Evolutionary conservation across 2,888 invertebrate genomes (phyloP), one percentile per base, ranked within the genome.

Genomic region (Caenorhabditis macrosperma): DNA sequence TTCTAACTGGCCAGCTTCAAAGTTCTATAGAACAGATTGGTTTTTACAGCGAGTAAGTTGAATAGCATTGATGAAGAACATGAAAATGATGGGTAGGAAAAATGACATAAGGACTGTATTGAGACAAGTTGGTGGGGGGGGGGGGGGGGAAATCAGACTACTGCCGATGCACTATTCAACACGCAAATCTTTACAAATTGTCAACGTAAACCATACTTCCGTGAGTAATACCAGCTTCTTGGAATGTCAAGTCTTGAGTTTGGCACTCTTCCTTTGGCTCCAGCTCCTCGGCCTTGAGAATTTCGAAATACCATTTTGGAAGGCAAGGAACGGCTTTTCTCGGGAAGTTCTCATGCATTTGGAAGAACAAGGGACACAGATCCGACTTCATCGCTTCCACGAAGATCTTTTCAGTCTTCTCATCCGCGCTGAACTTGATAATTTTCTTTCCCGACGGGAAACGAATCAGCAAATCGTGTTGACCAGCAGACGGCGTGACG

Each of bases 321-420:
- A 79, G 38, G 26, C 74, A 69, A 2, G 79, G 50, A 12, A 79
- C 61, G 0, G 79, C 59, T 17, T 44, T 57, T 35, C 68, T 68
- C 9, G 79, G 79, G n/a, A 79, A 68, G n/a, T 54, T 79, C 38
- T 64, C 54, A 48, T 79, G 79, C 74, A 79, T 74, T 64, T 79
- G 74, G 30, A 79, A 66, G 44, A 38, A 74, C 9, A 69, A 9
- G n/a, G 79, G 74, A 35, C 79, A 79, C 30, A 66, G 22, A 2
- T 79, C 79, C 0, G 66, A 54, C 12, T 50, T 46, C 33, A 79
- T 38, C 6, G 74, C 79, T 59, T 74, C 69, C 3, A 50, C 30
- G 35, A 79, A 79, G 3, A 79, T 24, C 24, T 74, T 74, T 57
- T 72, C 72, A 17, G 69, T 17, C 2, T 24, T 74, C 6, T 79